Evolutionary conservation across 2,797 vertebrate genomes (phyloP).

Genomic region (Molossus molossus): DNA sequence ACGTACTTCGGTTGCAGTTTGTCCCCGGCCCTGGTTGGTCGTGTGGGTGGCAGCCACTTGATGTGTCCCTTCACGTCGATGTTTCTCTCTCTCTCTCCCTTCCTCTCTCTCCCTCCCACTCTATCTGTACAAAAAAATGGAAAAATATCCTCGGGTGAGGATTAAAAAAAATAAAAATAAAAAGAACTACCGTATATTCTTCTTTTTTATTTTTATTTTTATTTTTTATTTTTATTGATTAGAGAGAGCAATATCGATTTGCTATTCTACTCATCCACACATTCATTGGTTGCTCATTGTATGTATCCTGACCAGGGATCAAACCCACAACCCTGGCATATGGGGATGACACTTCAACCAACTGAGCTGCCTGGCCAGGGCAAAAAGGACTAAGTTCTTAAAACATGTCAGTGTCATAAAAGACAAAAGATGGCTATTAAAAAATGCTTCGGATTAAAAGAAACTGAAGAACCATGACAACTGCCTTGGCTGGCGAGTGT

Average conservation of each 20-base stretch:
- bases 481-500: too few relatives aligned
- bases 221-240: not conserved
- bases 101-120: too few relatives aligned
- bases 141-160: too few relatives aligned
- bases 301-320: not conserved
- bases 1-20: too few relatives aligned
- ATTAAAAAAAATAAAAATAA: too few relatives aligned
- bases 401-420: not conserved
- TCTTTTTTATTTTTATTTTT: not conserved
- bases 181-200: too few relatives aligned
- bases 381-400: not conserved
- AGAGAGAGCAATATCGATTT: not conserved
- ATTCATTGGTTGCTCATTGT: not conserved
- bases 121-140: too few relatives aligned
- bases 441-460: not conserved
- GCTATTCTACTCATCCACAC: not conserved
- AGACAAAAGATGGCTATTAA: constrained; percentile 12
- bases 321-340: not conserved
- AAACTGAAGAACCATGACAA: constrained; percentile 4
- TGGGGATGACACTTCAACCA: not conserved
- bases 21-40: too few relatives aligned
- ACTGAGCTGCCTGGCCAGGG: not conserved
- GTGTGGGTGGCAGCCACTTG: too few relatives aligned
- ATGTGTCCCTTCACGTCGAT: too few relatives aligned
- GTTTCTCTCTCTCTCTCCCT: too few relatives aligned